Evolutionary conservation across 1,140 invertebrate genomes (phyloP), one percentile per base, ranked within the genome.

Genomic region (Drosophila cardini): DNA sequence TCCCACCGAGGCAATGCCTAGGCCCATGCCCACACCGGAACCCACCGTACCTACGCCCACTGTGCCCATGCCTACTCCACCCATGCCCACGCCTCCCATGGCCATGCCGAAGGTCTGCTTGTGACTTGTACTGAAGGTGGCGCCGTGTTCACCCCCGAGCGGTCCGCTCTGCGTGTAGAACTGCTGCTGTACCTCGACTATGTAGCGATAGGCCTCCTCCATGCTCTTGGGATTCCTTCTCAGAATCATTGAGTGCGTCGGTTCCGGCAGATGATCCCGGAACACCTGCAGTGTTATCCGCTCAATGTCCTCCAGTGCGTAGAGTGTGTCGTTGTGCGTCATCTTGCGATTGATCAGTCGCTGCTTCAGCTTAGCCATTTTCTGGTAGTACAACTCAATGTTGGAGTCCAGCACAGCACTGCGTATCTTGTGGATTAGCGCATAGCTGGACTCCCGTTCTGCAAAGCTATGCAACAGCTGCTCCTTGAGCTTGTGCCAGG

Each of bases 151-250:
- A 0, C 64, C 78, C 15, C 62, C 80, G n/a, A 89, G 55, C 0
- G 84, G 87, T 15, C 84, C 84, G 32, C 84, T 84, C 46, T 89
- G 84, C 0, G 84, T 89, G 55, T 89, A 89, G 46, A 90, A 89
- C 30, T 89, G 84, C 16, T 89, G 84, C 15, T 89, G 84, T 10
- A 89, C 85, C 58, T 89, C 84, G 21, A 90, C 85, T 13, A 89
- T 90, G 15, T 89, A 89, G 53, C 85, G 80, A 46, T 89, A 89
- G 56, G 84, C 84, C 52, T 90, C 85, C 85, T 89, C 84, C 84
- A 89, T 89, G 80, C 73, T 84, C 42, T 90, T 90, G 6, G 84
- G 85, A 30, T 89, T 89, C 16, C 84, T 57, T 0, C 84, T 74
- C 61, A 89, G 40, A 18, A 89, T 89, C 84, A 89, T 89, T 7